Percentiles rank a stretch among this genome's conserved stretches.
These are phyloP conservation scores for Aplochiton taeniatus DNA, from an alignment of 2,797 vertebrate species.

Conservation along the genomic window DNA sequence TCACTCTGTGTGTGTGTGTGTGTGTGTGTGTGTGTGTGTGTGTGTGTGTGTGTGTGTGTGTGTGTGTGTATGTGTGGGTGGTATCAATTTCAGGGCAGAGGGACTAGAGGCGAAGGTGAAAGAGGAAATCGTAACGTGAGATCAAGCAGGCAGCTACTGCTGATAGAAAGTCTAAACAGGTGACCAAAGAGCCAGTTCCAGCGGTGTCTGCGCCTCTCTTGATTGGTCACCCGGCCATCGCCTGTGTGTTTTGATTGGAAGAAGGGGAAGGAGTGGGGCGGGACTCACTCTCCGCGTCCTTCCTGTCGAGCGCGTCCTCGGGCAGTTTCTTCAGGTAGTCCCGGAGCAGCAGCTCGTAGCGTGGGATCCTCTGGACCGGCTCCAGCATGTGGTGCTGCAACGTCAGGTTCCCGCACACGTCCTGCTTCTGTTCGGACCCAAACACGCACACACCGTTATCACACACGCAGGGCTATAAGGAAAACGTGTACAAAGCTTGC, in stretches of 20 bases:
- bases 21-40: no score
- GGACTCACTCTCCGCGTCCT: constrained; percentile 90
- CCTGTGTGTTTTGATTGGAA: constrained; percentile 2
- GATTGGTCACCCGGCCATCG: no score
- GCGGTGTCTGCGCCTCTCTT: no score
- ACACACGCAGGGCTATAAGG: not conserved
- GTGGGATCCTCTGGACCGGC: constrained; percentile 95
- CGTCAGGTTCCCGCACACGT: constrained; percentile 93
- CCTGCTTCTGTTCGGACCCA: constrained; percentile 82
- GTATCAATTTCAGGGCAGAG: not conserved
- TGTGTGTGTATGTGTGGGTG: no score
- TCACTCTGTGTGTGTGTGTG: no score
- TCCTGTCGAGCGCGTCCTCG: constrained; percentile 83
- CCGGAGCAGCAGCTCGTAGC: constrained; percentile 92
- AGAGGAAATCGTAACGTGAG: not conserved
- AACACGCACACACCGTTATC: not conserved
- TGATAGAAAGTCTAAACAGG: not conserved
- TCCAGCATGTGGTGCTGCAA: constrained; percentile 98
- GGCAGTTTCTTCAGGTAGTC: constrained; percentile 97
- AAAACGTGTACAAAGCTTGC: not conserved
- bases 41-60: no score
- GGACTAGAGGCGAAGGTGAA: not conserved
- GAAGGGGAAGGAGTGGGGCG: not conserved
- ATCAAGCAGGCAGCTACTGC: no score
- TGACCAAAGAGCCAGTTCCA: no score